Conservation (phyloP, 1,140 invertebrate genomes). For the Microplitis mediator region DNA sequence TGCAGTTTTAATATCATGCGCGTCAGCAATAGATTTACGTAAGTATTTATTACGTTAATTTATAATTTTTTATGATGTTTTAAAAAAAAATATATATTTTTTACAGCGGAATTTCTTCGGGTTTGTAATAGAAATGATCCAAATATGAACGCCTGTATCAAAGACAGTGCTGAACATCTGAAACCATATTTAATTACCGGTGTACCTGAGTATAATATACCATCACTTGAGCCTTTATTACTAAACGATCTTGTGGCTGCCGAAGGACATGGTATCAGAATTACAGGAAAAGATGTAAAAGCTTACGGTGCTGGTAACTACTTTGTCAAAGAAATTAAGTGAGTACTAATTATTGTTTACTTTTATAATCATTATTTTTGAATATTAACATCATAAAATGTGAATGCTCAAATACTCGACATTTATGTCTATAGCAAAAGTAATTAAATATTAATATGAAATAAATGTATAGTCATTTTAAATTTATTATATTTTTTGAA, state of each 20-base stretch:
- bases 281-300: constrained; percentile 64
- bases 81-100: constrained; percentile 19
- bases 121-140: constrained; percentile 67
- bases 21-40: constrained; percentile 43
- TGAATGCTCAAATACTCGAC: too few relatives aligned
- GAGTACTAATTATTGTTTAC: constrained; percentile 32
- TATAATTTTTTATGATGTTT: constrained; percentile 1
- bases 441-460: too few relatives aligned
- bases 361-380: too few relatives aligned
- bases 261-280: constrained; percentile 62
- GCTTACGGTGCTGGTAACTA: constrained; percentile 69
- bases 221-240: constrained; percentile 67
- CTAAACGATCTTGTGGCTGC: constrained; percentile 66
- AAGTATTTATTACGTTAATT: constrained; percentile 35
- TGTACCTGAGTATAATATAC: constrained; percentile 66
- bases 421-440: too few relatives aligned
- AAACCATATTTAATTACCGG: constrained; percentile 53
- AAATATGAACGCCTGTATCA: constrained; percentile 64
- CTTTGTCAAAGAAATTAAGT: constrained; percentile 64
- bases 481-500: too few relatives aligned
- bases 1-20: background rate
- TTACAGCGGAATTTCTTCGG: constrained; percentile 67
- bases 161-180: constrained; percentile 60
- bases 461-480: too few relatives aligned
- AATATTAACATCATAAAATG: too few relatives aligned